Percentiles rank a stretch among this genome's conserved stretches.
Evolutionary conservation across 2,113 vertebrate species (phyloP).

Genomic region (Galbula dea): DNA sequence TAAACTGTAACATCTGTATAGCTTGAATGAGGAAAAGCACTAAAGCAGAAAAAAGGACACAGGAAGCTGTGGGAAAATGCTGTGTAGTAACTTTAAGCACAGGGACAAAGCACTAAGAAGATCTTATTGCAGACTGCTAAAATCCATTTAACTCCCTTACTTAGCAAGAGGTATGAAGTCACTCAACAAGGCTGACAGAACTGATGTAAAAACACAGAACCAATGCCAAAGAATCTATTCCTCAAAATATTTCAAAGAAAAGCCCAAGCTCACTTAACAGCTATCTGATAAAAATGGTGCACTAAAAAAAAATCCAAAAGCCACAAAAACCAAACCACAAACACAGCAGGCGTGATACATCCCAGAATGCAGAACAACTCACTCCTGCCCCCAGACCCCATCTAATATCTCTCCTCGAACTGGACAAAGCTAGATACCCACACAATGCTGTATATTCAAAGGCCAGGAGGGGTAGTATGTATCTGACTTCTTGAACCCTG

Average conservation of each 20-base stretch:
- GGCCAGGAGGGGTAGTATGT: neutral
- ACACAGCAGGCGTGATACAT: neutral
- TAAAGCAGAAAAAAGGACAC: neutral
- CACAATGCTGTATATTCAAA: neutral
- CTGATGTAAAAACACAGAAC: neutral
- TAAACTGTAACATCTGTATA: conserved; percentile 5
- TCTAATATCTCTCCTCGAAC: neutral
- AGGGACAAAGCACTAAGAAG: neutral
- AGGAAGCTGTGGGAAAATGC: neutral
- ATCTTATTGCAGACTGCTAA: neutral
- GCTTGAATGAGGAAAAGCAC: neutral
- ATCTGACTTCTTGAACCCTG: conserved; percentile 38
- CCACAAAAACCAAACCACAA: no score
- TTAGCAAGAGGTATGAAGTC: conserved; percentile 6
- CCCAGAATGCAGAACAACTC: neutral
- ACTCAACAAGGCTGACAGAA: neutral
- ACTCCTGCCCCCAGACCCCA: neutral
- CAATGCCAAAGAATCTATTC: conserved; percentile 1
- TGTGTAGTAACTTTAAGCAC: neutral
- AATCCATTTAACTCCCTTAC: conserved; percentile 5
- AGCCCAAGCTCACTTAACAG: conserved; percentile 1
- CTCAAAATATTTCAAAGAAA: conserved; percentile 31
- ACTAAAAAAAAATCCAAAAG: neutral
- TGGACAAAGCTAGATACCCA: neutral
- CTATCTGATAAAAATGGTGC: conserved; percentile 13